Evolutionary conservation across 2,888 invertebrate genomes (phyloP).

Genomic region (Epistrophella euchroma): DNA sequence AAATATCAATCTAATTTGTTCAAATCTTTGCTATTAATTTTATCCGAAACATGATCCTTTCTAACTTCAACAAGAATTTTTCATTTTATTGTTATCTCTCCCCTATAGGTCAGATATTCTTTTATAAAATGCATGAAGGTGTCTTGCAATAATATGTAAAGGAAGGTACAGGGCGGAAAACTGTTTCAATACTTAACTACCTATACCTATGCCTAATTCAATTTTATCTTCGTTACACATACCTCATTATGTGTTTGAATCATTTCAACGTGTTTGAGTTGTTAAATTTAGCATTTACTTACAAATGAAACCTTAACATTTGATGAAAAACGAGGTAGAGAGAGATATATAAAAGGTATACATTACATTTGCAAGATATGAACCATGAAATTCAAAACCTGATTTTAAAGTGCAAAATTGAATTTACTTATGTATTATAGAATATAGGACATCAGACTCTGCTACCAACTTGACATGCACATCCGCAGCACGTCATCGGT

Average conservation of each 20-base stretch:
- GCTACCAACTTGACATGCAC: constrained; percentile 49
- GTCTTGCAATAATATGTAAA: background rate
- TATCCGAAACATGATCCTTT: constrained; percentile 10
- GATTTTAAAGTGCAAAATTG: background rate
- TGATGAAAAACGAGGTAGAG: background rate
- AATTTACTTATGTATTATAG: background rate
- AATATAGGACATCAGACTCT: constrained; percentile 4
- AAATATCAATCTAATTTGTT: background rate
- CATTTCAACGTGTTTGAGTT: constrained; percentile 5
- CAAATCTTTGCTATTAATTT: background rate
- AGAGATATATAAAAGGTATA: too few species aligned
- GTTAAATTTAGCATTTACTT: background rate
- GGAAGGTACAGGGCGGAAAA: too few species aligned
- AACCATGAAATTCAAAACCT: constrained; percentile 14
- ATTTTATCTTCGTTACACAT: background rate
- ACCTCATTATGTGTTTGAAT: background rate
- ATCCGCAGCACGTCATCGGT: constrained; percentile 20
- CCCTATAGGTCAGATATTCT: background rate
- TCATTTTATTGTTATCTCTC: background rate
- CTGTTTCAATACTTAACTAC: background rate
- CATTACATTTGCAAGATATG: background rate
- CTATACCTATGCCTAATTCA: constrained; percentile 1
- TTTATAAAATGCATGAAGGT: background rate
- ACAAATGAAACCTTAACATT: background rate
- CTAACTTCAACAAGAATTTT: background rate